Evolutionary conservation across 2,113 vertebrate species (phyloP).

Genomic region (Varanus salvator): DNA sequence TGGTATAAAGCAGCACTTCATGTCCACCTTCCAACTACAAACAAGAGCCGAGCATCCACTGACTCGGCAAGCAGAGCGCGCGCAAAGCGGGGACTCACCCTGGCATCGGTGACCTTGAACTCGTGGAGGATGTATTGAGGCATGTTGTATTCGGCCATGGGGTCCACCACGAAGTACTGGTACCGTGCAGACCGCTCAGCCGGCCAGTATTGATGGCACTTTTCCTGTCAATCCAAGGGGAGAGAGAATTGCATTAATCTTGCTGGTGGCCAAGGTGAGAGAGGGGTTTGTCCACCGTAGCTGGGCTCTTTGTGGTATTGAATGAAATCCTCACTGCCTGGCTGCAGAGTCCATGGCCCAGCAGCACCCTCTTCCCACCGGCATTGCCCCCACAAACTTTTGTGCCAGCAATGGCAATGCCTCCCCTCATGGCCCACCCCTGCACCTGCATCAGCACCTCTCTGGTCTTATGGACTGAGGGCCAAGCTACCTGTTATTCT

Average conservation of each 20-base stretch:
- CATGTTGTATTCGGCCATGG: conserved; percentile 99
- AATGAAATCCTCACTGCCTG: too few species aligned
- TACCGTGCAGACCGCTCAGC: conserved; percentile 95
- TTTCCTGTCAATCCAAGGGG: conserved; percentile 80
- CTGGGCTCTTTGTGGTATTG: too few species aligned
- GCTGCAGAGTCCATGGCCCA: too few species aligned
- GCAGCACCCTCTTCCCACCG: too few species aligned
- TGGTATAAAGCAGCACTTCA: background rate
- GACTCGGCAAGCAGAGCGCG: too few species aligned
- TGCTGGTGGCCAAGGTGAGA: background rate
- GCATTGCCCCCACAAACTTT: background rate
- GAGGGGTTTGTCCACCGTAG: too few species aligned
- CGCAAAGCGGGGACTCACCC: conserved; percentile 78
- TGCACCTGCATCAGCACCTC: background rate
- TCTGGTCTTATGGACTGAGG: background rate
- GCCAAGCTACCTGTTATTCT: too few species aligned
- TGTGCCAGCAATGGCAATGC: background rate
- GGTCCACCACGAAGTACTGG: conserved; percentile 98
- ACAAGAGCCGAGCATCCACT: too few species aligned
- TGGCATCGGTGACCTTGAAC: conserved; percentile 98
- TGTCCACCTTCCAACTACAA: background rate
- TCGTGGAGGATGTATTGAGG: conserved; percentile 97
- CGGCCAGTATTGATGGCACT: conserved; percentile 98
- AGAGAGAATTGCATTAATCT: rapidly evolving
- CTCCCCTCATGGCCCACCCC: too few species aligned